Evolutionary conservation across 2,888 invertebrate species (phyloP).

Genomic region (Tipula lateralis): DNA sequence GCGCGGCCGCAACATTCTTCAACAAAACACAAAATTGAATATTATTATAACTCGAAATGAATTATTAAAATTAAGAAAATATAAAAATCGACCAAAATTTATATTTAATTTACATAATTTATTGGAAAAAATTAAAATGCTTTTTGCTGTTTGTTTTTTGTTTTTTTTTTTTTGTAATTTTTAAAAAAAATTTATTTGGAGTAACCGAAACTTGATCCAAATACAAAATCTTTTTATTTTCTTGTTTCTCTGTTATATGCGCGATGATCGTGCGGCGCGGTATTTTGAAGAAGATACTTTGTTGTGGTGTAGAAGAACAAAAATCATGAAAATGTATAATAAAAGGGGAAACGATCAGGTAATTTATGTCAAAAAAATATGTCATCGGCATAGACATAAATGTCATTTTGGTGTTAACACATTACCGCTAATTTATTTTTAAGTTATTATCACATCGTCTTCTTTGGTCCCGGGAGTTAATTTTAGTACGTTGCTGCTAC

Average conservation of each 20-base stretch:
- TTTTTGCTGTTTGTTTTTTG: slow-evolving; percentile 6
- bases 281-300: neutral
- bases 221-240: neutral
- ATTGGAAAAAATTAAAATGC: slow-evolving; percentile 19
- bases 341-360: slow-evolving; percentile 25
- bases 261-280: neutral
- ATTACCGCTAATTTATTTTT: neutral
- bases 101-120: slow-evolving; percentile 24
- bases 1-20: slow-evolving; percentile 5
- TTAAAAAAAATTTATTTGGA: neutral
- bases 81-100: slow-evolving; percentile 24
- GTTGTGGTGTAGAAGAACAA: neutral
- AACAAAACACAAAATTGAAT: neutral
- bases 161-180: neutral
- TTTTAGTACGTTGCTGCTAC: neutral
- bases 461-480: neutral
- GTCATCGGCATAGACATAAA: slow-evolving; percentile 27
- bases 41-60: neutral
- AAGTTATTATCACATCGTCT: neutral
- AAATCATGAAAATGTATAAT: neutral
- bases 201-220: slow-evolving; percentile 19
- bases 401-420: slow-evolving; percentile 28
- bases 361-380: slow-evolving; percentile 28
- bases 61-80: slow-evolving; percentile 24
- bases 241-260: neutral